phyloP scores from a whole-genome alignment of 92 coral and sea anemone genomes.

The Zoanthus sociatus region DNA sequence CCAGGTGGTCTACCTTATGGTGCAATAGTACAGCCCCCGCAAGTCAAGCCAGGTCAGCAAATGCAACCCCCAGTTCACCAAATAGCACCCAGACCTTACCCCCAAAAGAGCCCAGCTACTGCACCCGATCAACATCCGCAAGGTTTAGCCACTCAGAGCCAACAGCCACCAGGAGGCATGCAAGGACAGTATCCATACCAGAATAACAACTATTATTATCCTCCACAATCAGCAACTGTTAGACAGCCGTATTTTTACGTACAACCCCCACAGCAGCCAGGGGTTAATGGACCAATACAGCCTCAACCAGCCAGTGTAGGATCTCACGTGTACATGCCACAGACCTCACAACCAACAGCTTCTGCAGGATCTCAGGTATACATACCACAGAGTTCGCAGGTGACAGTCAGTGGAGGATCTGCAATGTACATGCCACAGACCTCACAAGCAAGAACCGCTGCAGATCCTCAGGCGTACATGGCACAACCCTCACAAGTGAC shows the following conservation, averaged over 20 bases:
- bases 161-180: background rate
- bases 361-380: slow-evolving; percentile 16
- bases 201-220: slow-evolving; percentile 26
- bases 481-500: slow-evolving; percentile 19
- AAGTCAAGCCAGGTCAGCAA: slow-evolving; percentile 13
- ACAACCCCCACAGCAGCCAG: slow-evolving; percentile 52
- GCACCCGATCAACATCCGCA: slow-evolving; percentile 21
- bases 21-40: slow-evolving; percentile 7
- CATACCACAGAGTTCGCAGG: slow-evolving; percentile 13
- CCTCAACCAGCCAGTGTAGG: slow-evolving; percentile 34
- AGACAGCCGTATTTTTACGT: slow-evolving; percentile 17
- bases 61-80: slow-evolving; percentile 6
- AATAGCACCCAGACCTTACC: background rate
- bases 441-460: background rate
- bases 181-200: slow-evolving; percentile 26
- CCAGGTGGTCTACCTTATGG: slow-evolving; percentile 20
- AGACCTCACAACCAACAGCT: background rate
- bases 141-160: background rate
- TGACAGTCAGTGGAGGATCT: background rate
- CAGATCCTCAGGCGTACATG: slow-evolving; percentile 16
- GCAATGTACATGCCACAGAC: slow-evolving; percentile 32
- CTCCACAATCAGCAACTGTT: slow-evolving; percentile 35
- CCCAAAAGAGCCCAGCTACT: slow-evolving; percentile 5
- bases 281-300: slow-evolving; percentile 39
- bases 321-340: slow-evolving; percentile 33